Evolutionary conservation across 2,113 vertebrate genomes (phyloP).

Genomic region (Corythornis madagascariensis): DNA sequence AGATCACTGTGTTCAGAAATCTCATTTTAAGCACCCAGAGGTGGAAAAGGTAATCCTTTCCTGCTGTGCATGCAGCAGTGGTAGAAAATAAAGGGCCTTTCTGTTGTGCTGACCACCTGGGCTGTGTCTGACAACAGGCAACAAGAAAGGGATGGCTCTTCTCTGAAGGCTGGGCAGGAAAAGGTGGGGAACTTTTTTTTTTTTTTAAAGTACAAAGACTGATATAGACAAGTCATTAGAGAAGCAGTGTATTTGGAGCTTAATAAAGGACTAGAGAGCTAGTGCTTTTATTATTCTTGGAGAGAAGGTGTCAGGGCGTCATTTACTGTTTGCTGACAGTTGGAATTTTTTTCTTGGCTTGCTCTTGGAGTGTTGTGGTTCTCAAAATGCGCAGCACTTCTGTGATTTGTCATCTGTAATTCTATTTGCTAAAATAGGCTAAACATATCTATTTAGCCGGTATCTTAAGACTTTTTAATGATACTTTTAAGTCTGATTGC

Average conservation of each 20-base stretch:
- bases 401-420: not conserved
- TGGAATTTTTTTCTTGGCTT: not conserved
- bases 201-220: not conserved
- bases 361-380: not conserved
- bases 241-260: not conserved
- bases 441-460: not conserved
- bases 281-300: not conserved
- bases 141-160: not conserved
- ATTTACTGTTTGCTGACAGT: not conserved
- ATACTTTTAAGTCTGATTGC: not conserved
- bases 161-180: not conserved
- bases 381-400: not conserved
- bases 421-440: not conserved
- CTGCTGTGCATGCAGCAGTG: not conserved
- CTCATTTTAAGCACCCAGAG: not conserved
- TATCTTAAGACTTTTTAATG: not conserved
- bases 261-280: not conserved
- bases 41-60: not conserved
- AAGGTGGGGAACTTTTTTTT: not conserved
- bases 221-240: not conserved
- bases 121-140: not conserved
- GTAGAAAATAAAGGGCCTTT: not conserved
- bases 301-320: not conserved
- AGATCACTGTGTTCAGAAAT: not conserved
- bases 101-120: not conserved